Evolutionary conservation across 37 sponge, comb jelly and placozoan species (phyloP), one percentile per base, ranked within the genome.

Genomic region (Theonella swinhoei): DNA sequence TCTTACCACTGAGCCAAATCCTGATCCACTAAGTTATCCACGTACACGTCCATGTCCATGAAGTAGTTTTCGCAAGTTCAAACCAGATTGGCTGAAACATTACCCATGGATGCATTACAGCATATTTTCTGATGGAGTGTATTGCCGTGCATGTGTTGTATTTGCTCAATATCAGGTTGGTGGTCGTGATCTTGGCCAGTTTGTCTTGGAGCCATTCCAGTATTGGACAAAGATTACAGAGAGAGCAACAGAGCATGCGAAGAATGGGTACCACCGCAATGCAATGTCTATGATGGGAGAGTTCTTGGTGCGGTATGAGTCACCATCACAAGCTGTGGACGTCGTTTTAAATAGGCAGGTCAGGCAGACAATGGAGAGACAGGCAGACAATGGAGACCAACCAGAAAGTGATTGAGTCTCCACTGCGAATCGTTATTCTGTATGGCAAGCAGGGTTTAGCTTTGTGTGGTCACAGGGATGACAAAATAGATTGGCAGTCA

Each of bases 1-100:
- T 66, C 31, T 79, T 25, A 64, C 80, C 39, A 64, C 66, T 79
- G 80, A 79, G 80, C 80, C 80, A 79, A 79, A 79, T 67, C 23
- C 69, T 79, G 66, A 79, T 79, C 66, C 80, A n/a, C 68, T 28
- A 9, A 67, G 68, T 30, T n/a, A 67, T 67, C 68, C 28, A 67
- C 68, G 25, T n/a, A 67, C 68, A 67, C 68, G 25, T 30, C 68
- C 68, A n/a, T 67, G 68, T 67, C 68, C 19, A 67, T 72, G 40
- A 72, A 72, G 41, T 24, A 38, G 28, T 37, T 24, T 37, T n/a
- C 59, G 39, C 11, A 36, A 32, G 61, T 76, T 76, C 42, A 36
- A 42, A 76, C 77, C 77, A 28, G 59, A 42, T 28, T 76, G 77
- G 77, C 43, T 76, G 8, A 76, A 78, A 63, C 65, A 42, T 23